A percentile compares a stretch with the other conserved stretches of the same genome.
Conservation (phyloP, 2,113 vertebrate genomes). For the Hipposideros armiger region DNA sequence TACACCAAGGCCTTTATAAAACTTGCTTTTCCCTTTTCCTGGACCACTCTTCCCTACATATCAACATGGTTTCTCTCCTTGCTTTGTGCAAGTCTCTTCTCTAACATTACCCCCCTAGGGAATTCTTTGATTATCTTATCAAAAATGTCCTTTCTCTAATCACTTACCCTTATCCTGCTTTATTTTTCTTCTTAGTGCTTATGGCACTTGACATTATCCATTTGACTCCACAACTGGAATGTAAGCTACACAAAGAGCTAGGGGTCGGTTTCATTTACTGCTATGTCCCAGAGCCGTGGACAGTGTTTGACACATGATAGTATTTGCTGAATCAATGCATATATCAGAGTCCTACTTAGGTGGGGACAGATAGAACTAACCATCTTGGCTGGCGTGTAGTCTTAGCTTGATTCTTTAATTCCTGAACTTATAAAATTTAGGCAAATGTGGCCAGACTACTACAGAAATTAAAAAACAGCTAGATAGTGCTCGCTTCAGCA, state of each 20-base stretch:
- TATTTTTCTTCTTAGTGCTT: background rate
- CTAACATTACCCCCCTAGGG: background rate
- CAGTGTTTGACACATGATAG: background rate
- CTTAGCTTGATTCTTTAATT: background rate
- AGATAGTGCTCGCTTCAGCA: too few species aligned
- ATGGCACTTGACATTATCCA: background rate
- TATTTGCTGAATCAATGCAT: background rate
- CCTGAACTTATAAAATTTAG: constrained; percentile 11
- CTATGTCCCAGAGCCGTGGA: background rate
- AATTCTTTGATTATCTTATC: background rate
- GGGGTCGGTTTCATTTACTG: background rate
- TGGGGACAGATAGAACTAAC: background rate
- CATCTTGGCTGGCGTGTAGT: background rate
- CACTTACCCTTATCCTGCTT: background rate
- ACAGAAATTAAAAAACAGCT: background rate
- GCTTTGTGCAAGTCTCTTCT: background rate
- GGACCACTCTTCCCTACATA: background rate
- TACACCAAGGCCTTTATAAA: background rate
- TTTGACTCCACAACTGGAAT: background rate
- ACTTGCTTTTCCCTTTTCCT: background rate
- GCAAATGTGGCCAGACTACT: background rate
- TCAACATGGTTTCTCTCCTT: background rate
- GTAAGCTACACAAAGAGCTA: background rate
- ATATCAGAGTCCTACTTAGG: background rate
- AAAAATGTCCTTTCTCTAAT: background rate